Conservation (phyloP, 2,797 vertebrate species). For the Sylvilagus floridanus region DNA sequence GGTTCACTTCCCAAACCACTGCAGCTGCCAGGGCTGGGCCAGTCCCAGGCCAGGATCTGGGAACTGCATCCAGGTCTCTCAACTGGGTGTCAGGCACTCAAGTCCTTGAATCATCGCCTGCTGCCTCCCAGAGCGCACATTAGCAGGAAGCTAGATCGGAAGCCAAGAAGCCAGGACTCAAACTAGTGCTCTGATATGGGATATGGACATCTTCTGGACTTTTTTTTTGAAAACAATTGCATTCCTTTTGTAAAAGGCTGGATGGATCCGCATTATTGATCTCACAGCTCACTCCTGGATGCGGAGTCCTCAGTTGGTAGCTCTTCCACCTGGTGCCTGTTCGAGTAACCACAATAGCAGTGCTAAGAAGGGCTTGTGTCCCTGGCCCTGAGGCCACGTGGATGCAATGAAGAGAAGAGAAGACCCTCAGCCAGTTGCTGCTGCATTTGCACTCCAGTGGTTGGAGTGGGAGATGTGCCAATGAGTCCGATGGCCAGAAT, state of each 20-base stretch:
- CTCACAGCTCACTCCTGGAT: neutral
- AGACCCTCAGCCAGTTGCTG: neutral
- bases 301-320: neutral
- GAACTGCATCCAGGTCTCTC: too few relatives aligned
- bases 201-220: too few relatives aligned
- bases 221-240: neutral
- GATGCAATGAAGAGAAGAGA: neutral
- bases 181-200: too few relatives aligned
- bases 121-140: too few relatives aligned
- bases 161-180: too few relatives aligned
- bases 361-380: neutral
- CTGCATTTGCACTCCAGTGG: neutral
- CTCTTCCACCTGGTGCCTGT: neutral
- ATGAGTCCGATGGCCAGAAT: neutral
- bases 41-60: too few relatives aligned
- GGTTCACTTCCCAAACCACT: too few relatives aligned
- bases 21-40: too few relatives aligned
- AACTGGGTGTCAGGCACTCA: too few relatives aligned
- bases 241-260: neutral
- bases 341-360: neutral
- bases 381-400: neutral
- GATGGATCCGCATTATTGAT: neutral
- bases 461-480: too few relatives aligned
- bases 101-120: too few relatives aligned
- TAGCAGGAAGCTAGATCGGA: too few relatives aligned